phyloP scores from a whole-genome alignment of 1,140 invertebrate species.

The Atta colombica region DNA sequence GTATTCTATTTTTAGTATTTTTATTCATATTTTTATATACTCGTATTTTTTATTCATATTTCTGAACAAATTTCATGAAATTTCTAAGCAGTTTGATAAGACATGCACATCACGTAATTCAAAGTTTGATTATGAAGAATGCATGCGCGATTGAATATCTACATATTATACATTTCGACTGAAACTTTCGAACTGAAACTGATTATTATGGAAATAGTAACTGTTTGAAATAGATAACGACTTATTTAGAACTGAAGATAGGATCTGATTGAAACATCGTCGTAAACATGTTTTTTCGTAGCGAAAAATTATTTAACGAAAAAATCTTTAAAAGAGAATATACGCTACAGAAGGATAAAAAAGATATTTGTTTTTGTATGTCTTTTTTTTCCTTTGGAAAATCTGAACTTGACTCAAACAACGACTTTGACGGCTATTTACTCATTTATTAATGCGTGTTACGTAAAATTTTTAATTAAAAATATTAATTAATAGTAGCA shows the following conservation, averaged over 20 bases:
- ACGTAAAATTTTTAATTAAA: no score
- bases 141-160: neutral
- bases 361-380: no score
- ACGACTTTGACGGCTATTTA: no score
- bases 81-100: neutral
- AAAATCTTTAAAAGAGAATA: neutral
- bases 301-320: neutral
- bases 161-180: neutral
- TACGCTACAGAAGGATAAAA: no score
- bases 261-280: neutral
- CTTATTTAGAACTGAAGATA: neutral
- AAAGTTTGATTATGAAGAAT: constrained; percentile 1
- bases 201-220: constrained; percentile 4
- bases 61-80: neutral
- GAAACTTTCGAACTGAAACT: neutral
- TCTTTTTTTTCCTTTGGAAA: no score
- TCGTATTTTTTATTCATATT: neutral
- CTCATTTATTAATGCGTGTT: no score
- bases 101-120: neutral
- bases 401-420: no score
- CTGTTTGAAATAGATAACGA: constrained; percentile 8
- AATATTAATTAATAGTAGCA: no score
- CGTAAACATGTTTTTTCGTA: neutral
- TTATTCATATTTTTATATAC: neutral
- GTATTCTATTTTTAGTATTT: neutral